phyloP scores from a whole-genome alignment of 2,113 vertebrate genomes.

The Mesitornis unicolor region DNA sequence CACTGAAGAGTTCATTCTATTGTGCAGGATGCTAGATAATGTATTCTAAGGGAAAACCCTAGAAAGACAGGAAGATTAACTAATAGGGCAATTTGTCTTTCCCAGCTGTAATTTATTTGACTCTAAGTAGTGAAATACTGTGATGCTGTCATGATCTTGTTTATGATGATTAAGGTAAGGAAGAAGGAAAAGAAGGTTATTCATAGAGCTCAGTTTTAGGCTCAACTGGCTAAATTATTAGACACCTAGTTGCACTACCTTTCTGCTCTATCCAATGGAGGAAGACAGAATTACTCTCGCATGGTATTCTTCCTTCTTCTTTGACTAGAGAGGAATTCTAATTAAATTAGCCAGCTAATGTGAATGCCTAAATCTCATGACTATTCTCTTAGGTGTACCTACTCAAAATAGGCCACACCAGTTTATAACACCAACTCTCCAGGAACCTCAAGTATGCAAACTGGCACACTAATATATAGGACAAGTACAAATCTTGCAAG shows the following conservation, averaged over 20 bases:
- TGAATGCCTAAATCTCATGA: neutral
- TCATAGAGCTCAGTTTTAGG: neutral
- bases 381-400: neutral
- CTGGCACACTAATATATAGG: neutral
- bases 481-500: neutral
- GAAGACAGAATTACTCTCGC: neutral
- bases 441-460: neutral
- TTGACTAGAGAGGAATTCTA: neutral
- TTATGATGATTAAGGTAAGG: slow-evolving; percentile 63
- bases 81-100: slow-evolving; percentile 59
- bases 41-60: slow-evolving; percentile 40
- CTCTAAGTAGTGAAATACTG: slow-evolving; percentile 58
- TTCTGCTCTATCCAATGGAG: neutral
- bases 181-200: slow-evolving; percentile 8
- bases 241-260: neutral
- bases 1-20: slow-evolving; percentile 13
- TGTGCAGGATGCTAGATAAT: slow-evolving; percentile 25
- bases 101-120: slow-evolving; percentile 53
- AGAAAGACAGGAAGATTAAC: slow-evolving; percentile 59
- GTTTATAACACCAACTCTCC: neutral
- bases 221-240: neutral
- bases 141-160: slow-evolving; percentile 56
- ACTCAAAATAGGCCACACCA: neutral
- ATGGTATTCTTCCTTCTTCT: neutral
- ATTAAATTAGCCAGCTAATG: neutral